Evolutionary conservation across 2,797 vertebrate genomes (phyloP).

Genomic region (Bradypodion ventrale): DNA sequence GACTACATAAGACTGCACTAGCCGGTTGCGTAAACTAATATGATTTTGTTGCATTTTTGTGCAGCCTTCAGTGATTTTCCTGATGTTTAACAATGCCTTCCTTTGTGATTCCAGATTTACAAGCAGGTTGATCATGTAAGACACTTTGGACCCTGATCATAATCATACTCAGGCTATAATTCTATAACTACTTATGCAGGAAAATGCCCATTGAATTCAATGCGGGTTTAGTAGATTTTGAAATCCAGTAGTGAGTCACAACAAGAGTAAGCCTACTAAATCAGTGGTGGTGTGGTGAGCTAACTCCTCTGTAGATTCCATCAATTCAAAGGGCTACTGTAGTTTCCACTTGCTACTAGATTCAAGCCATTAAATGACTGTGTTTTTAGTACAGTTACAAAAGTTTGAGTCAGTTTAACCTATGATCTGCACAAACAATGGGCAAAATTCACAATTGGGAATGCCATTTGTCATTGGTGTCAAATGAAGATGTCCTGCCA

Average conservation of each 20-base stretch:
- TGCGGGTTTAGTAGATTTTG: neutral
- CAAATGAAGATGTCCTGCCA: too few species aligned
- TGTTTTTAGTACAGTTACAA: constrained; percentile 35
- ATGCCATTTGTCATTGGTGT: neutral
- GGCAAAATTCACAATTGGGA: neutral
- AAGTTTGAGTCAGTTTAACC: neutral
- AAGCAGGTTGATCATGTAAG: neutral
- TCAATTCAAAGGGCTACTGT: too few species aligned
- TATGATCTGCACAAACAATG: neutral
- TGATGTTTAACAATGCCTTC: neutral
- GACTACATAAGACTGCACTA: too few species aligned
- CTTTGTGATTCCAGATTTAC: neutral
- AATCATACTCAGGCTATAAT: neutral
- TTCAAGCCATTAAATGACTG: neutral
- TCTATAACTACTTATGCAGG: neutral
- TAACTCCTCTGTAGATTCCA: too few species aligned
- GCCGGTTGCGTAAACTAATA: too few species aligned
- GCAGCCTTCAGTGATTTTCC: neutral
- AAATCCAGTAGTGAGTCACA: too few species aligned
- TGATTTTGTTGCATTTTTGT: too few species aligned
- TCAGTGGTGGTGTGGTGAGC: too few species aligned
- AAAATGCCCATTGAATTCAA: constrained; percentile 22
- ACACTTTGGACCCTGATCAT: neutral
- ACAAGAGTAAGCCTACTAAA: too few species aligned
- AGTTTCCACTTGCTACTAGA: neutral